phyloP scores from a whole-genome alignment of 2,888 invertebrate species.

The Cephonodes hylas region DNA sequence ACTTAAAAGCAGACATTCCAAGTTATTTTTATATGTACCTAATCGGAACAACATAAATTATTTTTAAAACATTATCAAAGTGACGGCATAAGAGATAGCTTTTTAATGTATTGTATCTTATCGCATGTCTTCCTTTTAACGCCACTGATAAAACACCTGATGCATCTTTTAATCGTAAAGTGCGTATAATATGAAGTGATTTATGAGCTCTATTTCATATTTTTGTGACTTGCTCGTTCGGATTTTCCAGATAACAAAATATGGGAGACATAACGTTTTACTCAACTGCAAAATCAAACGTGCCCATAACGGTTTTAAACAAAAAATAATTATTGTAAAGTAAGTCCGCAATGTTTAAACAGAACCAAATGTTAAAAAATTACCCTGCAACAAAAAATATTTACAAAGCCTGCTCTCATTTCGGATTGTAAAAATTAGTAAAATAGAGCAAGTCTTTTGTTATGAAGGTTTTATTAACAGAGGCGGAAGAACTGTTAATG shows the following conservation, averaged over 20 bases:
- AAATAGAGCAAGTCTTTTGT: constrained; percentile 64
- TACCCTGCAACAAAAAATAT: constrained; percentile 27
- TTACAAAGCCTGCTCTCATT: constrained; percentile 47
- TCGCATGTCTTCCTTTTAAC: too few species aligned
- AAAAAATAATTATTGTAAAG: background rate
- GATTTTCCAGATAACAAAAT: background rate
- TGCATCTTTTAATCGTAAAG: too few species aligned
- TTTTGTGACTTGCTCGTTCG: background rate
- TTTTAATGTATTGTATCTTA: too few species aligned
- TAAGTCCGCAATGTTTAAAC: background rate
- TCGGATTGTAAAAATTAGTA: constrained; percentile 53
- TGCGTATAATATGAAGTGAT: too few species aligned
- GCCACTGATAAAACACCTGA: too few species aligned
- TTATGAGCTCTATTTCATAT: too few species aligned
- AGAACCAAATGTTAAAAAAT: background rate
- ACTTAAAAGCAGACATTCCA: too few species aligned
- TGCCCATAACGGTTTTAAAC: background rate
- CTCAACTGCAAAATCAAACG: background rate
- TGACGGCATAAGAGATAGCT: too few species aligned
- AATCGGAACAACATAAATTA: too few species aligned
- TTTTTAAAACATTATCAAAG: too few species aligned
- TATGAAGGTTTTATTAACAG: constrained; percentile 31
- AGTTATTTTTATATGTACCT: too few species aligned
- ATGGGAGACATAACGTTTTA: background rate
- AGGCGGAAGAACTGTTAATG: constrained; percentile 17